phyloP scores from a whole-genome alignment of 2,113 vertebrate species.

The Pungitius pungitius region DNA sequence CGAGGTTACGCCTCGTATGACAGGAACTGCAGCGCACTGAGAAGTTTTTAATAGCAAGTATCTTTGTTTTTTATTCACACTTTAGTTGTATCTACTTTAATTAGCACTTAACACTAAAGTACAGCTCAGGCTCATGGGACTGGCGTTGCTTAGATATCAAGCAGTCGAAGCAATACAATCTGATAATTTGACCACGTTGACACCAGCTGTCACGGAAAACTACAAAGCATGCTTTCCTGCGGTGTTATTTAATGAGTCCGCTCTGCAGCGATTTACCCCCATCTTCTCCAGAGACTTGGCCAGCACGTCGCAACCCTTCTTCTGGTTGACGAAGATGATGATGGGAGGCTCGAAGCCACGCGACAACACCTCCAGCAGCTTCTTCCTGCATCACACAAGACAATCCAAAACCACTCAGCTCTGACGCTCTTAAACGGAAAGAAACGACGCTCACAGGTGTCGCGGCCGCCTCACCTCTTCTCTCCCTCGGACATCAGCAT shows the following conservation, averaged over 20 bases:
- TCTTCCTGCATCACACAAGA: constrained; percentile 86
- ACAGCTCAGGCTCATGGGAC: background rate
- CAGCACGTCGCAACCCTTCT: constrained; percentile 97
- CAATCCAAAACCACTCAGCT: constrained; percentile 18
- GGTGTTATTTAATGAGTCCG: background rate
- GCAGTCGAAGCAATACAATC: background rate
- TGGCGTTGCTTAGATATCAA: background rate
- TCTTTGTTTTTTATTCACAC: no score
- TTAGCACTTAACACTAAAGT: background rate
- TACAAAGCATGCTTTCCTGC: background rate
- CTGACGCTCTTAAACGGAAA: background rate
- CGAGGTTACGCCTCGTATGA: background rate
- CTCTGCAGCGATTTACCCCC: constrained; percentile 84
- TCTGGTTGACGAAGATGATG: constrained; percentile 99
- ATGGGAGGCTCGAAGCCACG: constrained; percentile 97
- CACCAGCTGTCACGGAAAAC: background rate
- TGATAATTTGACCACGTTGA: background rate
- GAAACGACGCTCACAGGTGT: background rate
- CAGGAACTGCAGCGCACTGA: background rate
- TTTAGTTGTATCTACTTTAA: background rate
- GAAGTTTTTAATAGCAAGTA: background rate
- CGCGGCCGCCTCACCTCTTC: constrained; percentile 85
- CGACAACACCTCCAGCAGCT: constrained; percentile 91
- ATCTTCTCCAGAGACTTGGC: constrained; percentile 99
- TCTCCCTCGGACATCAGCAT: constrained; percentile 96